Evolutionary conservation across 2,888 invertebrate genomes (phyloP), one percentile per base, ranked within the genome.

Genomic region (Pimpla rufipes): DNA sequence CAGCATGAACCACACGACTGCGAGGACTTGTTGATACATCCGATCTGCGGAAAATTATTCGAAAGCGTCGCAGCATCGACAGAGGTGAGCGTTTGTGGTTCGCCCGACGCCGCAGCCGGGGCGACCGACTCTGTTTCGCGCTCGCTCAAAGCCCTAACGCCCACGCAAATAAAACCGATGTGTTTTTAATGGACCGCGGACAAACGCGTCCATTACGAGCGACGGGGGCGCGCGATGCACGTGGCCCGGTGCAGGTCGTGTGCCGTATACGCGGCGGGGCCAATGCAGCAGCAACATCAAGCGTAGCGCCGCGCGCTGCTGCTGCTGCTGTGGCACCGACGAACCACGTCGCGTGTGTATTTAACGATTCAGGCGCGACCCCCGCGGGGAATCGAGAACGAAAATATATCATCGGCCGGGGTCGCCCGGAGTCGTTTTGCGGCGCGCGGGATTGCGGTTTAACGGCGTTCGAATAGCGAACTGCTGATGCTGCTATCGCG

Each of bases 131-230:
- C 45, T 70, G 50, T 71, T 62, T 71, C 64, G 71, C 52, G 42
- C 64, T 64, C 23, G 55, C 40, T 70, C 75, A 18, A 67, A 57
- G 57, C 66, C 74, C 59, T 57, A 55, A 52, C 78, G 85, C 74
- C 68, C 78, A 85, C 77, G 79, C 87, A 87, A 89, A 90, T 90
- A 89, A 89, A 90, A 89, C 87, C 88, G 83, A 87, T 89, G 82
- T 85, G 90, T 89, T 90, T 90, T 90, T 90, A 90, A 90, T 90
- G 89, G 88, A 87, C 88, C 88, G 87, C 88, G 89, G 86, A 89
- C 88, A 87, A 90, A 87, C 85, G 86, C 83, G 85, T 84, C 85
- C 85, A 86, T 85, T 86, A 86, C 77, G 79, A 79, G 79, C 81
- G 80, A 70, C 78, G 77, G 84, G 83, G 83, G 83, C 79, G 80